Conservation (phyloP, 2,888 invertebrate species). For the Ctenicera cuprea region DNA sequence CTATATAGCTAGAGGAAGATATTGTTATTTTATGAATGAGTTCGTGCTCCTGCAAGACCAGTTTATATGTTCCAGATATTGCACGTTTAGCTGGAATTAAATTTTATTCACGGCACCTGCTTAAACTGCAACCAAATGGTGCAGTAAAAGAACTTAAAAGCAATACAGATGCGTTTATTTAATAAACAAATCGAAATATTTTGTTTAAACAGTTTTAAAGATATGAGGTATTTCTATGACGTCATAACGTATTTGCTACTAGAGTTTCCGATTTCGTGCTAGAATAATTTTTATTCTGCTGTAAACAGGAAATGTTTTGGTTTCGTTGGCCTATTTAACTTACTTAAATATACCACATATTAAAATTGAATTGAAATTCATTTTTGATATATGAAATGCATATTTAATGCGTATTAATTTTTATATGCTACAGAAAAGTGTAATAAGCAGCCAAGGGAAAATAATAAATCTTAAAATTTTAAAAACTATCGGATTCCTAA, state of each 20-base stretch:
- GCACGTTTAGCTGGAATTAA: neutral
- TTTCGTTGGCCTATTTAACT: constrained; percentile 7
- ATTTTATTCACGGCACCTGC: constrained; percentile 8
- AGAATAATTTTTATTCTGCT: neutral
- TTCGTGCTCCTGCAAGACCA: neutral
- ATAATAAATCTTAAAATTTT: too few species aligned
- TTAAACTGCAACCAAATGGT: neutral
- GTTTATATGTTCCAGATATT: neutral
- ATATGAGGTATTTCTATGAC: neutral
- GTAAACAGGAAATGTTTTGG: constrained; percentile 19
- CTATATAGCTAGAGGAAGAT: too few species aligned
- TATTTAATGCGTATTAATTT: too few species aligned
- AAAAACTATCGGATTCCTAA: too few species aligned
- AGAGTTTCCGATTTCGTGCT: neutral
- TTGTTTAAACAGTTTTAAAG: neutral
- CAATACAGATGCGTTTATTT: neutral
- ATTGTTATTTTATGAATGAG: neutral
- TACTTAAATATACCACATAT: neutral
- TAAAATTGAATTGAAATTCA: neutral
- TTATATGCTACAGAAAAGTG: too few species aligned
- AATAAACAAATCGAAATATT: neutral
- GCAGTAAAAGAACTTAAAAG: neutral
- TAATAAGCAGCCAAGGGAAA: too few species aligned
- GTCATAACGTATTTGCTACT: constrained; percentile 4
- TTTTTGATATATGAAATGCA: too few species aligned